phyloP scores from a whole-genome alignment of 2,113 vertebrate genomes.

The Murina feae region DNA sequence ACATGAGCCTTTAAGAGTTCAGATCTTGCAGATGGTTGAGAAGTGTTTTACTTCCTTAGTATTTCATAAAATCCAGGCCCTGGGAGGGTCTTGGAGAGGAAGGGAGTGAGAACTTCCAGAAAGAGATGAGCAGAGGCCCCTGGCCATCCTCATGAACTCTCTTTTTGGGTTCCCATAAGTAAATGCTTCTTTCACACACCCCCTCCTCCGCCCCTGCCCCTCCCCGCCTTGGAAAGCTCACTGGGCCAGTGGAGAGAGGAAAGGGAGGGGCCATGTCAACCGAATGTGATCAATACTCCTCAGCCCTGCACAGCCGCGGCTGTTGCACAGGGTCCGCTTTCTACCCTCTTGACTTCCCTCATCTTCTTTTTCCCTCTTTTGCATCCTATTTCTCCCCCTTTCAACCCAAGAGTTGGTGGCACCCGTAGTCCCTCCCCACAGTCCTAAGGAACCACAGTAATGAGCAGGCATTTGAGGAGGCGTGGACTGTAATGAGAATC shows the following conservation, averaged over 20 bases:
- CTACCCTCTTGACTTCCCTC: neutral
- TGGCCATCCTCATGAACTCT: neutral
- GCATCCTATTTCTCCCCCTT: neutral
- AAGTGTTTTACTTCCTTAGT: neutral
- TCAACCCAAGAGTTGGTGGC: neutral
- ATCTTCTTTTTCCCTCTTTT: neutral
- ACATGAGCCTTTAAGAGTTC: neutral
- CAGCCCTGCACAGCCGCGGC: fast-evolving
- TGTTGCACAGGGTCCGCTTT: too few relatives aligned
- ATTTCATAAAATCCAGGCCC: conserved; percentile 24
- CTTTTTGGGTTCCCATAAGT: neutral
- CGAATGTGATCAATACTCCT: neutral
- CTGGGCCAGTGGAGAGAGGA: neutral
- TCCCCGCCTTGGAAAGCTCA: neutral
- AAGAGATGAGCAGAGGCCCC: neutral
- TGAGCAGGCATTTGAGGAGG: neutral
- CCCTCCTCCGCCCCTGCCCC: too few relatives aligned
- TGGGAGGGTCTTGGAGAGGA: conserved; percentile 2
- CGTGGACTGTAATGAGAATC: fast-evolving
- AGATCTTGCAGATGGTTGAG: neutral
- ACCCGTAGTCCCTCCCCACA: neutral
- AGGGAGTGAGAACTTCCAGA: neutral
- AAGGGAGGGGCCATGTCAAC: fast-evolving
- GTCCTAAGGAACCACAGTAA: neutral
- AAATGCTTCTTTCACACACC: too few relatives aligned